Base-by-base conservation (phyloP, 2,113 vertebrate genomes). In the Passerina amoena region DNA sequence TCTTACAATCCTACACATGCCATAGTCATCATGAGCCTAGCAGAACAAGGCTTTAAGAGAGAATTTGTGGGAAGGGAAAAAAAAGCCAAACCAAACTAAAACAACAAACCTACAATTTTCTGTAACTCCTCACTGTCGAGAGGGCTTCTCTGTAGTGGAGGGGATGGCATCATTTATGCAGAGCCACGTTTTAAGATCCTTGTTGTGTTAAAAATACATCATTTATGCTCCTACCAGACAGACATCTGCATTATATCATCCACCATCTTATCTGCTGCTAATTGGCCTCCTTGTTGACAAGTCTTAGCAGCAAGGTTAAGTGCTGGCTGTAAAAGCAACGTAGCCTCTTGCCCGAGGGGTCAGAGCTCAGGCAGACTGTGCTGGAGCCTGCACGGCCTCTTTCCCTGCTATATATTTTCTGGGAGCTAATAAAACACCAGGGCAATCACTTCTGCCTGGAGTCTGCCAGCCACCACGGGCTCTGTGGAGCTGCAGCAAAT, bases 271-370 rank as follows among this genome's bases (percentile, higher is more conserved):
- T 51, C 72, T 92, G 82, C 85, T 64, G 92, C 93, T 96, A 90
- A 95, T 88, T 96, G 92, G 93, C 31, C 65, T 70, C 90, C 85
- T 88, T 93, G 93, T 86, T 97, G 94, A 90, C 93, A 94, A 86
- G 72, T 73, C 86, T 70, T 72, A 64, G 92, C 79, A 71, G 75
- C 64, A 38, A 93, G 93, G 96, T 94, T 96, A 94, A 94, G 80
- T 92, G 64, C 81, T 57, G 92, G 82, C 93, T 77, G 72, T 96
- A 95, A 91, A 92, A 90, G 59, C 92, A 92, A 70, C 16, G 76
- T 14, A 44, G 75, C 93, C 90, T 95, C 79, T 75, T 51, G 80
- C 79, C 90, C 65, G 1, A 38, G n/a, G 44, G 90, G 93, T 88
- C 79, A 83, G 90, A 37, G 88, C 76, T 51, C 92, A 81, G 79